Percentiles rank a stretch among this genome's conserved stretches.
Conservation (phyloP, 2,113 vertebrate species). For the Mixornis gularis region DNA sequence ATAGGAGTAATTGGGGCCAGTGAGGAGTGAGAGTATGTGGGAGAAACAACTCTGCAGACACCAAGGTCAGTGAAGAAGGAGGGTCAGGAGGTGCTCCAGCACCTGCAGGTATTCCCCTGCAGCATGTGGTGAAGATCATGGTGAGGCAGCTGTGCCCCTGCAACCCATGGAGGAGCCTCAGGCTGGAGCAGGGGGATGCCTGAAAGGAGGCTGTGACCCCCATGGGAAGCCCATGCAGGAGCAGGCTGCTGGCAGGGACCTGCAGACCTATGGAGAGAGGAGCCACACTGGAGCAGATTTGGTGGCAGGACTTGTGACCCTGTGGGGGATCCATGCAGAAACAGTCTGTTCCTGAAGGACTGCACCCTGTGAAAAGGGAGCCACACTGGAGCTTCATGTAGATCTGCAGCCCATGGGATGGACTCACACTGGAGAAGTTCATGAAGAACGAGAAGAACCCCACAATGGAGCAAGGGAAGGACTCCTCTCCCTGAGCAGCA, state of each 20-base stretch:
- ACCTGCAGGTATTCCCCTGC: neutral
- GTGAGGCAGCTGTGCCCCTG: neutral
- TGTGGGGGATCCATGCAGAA: fast-evolving
- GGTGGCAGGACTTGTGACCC: neutral
- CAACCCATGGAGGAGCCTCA: neutral
- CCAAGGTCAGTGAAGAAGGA: neutral
- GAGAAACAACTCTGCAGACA: neutral
- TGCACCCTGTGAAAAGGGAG: neutral
- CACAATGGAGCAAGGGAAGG: neutral
- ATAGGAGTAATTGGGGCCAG: neutral
- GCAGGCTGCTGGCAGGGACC: neutral
- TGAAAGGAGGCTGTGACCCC: neutral
- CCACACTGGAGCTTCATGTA: neutral
- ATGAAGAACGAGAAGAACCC: neutral
- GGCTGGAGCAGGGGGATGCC: neutral
- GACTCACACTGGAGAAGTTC: neutral
- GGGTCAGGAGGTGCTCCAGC: neutral
- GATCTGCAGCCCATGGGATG: neutral
- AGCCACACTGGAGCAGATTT: neutral
- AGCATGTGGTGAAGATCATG: neutral
- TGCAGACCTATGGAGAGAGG: neutral
- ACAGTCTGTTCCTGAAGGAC: neutral
- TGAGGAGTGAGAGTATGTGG: neutral
- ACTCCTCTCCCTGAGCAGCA: neutral
- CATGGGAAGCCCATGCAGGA: neutral